phyloP scores from a whole-genome alignment of 30 jellyfish, hydroid and myxozoan genomes.

The Pelagia noctiluca region DNA sequence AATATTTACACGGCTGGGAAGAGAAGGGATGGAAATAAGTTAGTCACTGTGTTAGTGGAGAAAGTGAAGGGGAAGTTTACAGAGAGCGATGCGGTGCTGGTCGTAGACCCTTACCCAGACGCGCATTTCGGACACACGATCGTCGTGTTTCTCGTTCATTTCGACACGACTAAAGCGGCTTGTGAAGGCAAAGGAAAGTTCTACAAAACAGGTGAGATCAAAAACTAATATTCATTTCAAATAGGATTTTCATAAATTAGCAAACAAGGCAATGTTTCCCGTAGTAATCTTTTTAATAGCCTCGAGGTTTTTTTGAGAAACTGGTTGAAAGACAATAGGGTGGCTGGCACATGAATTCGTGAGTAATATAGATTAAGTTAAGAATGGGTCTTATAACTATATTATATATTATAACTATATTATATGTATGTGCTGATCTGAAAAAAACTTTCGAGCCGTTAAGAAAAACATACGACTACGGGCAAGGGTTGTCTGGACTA shows the following conservation, averaged over 20 bases:
- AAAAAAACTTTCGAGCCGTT: too few relatives aligned
- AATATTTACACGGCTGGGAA: conserved; percentile 69
- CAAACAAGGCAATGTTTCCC: not conserved
- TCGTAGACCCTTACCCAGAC: conserved; percentile 93
- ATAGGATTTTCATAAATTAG: not conserved
- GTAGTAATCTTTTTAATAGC: conserved; percentile 8
- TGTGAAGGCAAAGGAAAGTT: conserved; percentile 49
- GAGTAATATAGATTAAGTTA: too few relatives aligned
- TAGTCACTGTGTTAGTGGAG: conserved; percentile 59
- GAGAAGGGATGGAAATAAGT: conserved; percentile 6
- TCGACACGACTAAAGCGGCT: conserved; percentile 35
- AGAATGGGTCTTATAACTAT: too few relatives aligned
- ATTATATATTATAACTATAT: too few relatives aligned
- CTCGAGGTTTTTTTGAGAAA: not conserved
- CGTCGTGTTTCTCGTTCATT: conserved; percentile 68
- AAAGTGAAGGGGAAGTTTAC: conserved; percentile 70
- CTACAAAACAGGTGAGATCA: conserved; percentile 30
- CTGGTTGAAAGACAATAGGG: too few relatives aligned
- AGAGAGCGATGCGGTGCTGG: conserved; percentile 80
- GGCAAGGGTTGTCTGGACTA: too few relatives aligned
- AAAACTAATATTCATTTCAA: not conserved
- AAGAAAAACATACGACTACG: too few relatives aligned
- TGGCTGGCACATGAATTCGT: too few relatives aligned
- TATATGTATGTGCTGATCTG: too few relatives aligned
- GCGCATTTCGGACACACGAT: conserved; percentile 97